Percentiles rank a stretch among this genome's conserved stretches.
phyloP scores from a whole-genome alignment of 2,113 vertebrate genomes.

The Indri indri region DNA sequence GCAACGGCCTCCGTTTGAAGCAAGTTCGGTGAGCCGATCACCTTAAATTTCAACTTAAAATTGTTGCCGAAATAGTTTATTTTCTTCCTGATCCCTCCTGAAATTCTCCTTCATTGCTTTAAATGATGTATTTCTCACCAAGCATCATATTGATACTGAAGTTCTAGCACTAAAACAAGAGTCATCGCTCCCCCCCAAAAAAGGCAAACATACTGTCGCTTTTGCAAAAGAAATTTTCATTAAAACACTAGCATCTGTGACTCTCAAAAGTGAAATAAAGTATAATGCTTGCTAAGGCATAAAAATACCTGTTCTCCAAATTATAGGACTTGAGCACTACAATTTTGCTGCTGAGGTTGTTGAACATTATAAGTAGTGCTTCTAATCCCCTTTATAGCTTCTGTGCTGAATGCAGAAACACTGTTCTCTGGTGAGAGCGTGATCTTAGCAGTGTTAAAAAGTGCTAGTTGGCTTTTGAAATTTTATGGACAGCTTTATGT shows the following conservation, averaged over 20 bases:
- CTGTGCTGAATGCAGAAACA: constrained; percentile 22
- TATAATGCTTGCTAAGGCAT: constrained; percentile 50
- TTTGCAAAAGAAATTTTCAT: constrained; percentile 55
- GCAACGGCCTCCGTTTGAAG: background rate
- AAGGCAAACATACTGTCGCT: background rate
- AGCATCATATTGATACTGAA: background rate
- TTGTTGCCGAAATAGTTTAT: constrained; percentile 10
- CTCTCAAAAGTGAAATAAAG: constrained; percentile 67
- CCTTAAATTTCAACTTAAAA: constrained; percentile 56
- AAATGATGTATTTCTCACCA: constrained; percentile 17
- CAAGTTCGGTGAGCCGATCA: constrained; percentile 24
- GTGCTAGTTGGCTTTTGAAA: constrained; percentile 41
- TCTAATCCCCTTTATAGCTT: constrained; percentile 63
- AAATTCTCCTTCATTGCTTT: constrained; percentile 36
- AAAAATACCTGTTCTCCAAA: background rate
- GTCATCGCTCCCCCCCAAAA: background rate
- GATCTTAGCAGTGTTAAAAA: constrained; percentile 30
- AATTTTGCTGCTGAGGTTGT: constrained; percentile 48
- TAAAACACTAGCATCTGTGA: constrained; percentile 56
- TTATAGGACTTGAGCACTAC: constrained; percentile 17
- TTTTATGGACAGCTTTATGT: background rate
- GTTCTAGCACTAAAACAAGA: constrained; percentile 36
- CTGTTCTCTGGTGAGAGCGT: background rate
- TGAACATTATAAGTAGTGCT: constrained; percentile 59
- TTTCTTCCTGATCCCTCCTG: background rate